Evolutionary conservation across 2,113 vertebrate genomes (phyloP), one percentile per base, ranked within the genome.

Genomic region (Xiphophorus maculatus): DNA sequence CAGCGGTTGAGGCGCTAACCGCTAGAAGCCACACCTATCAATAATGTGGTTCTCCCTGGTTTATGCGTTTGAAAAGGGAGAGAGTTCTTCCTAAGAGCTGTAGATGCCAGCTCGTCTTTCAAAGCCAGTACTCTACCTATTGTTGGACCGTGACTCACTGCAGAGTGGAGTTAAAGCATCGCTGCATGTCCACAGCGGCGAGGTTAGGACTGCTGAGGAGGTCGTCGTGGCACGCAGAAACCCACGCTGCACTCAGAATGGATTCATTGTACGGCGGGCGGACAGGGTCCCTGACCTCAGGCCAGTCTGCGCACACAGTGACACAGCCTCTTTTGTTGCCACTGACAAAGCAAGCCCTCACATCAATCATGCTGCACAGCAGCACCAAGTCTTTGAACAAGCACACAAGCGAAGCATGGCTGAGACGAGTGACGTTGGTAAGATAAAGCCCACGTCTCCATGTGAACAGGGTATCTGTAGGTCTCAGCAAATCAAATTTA

Each of bases 321-420:
- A 97, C 94, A 96, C 95, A 88, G 95, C 87, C 95, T 93, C 80
- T 95, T 35, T 97, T 94, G 96, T 97, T 90, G 90, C 93, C 28
- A 88, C 88, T 5, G 94, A 97, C 86, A 95, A 76, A 69, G 95
- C 95, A 89, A 63, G 89, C 80, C 66, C 91, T 81, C 93, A 95
- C 73, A 84, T 86, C 78, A 93, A 94, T 40, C 94, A 94, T 73
- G 88, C 94, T 77, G 80, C 6, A 17, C 9, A 30, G 67, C 63
- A 35, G 48, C 37, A 63, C 69, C 17, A 4, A 76, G 69, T 69
- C 71, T 69, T 25, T 44, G 33, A 10, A 63, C 40, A 2, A 48
- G 70, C 79, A 77, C 4, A 67, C 58, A 12, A 64, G 19, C 30
- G 61, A 35, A 9, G 61, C 33, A 44, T 13, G 1, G 2, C 73